Evolutionary conservation across 2,797 vertebrate genomes (phyloP).

Genomic region (Periparus ater): DNA sequence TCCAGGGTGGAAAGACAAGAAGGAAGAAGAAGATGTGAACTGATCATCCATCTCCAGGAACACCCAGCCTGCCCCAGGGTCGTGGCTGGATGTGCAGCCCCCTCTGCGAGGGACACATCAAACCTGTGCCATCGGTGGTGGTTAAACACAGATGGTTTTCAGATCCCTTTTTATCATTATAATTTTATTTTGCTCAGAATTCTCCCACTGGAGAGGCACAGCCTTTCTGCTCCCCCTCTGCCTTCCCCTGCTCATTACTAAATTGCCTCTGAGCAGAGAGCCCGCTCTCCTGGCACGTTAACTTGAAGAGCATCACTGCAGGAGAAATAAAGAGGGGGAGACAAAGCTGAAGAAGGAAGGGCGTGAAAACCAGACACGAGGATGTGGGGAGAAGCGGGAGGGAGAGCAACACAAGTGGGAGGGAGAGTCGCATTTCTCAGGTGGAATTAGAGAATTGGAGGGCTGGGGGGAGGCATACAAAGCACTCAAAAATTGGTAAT

Average conservation of each 20-base stretch:
- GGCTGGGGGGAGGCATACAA: not conserved
- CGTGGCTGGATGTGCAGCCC: not conserved
- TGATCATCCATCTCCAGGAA: not conserved
- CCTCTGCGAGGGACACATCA: not conserved
- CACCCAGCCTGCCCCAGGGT: not conserved
- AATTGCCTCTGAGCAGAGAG: not conserved
- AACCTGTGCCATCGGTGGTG: not conserved
- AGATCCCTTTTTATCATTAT: not conserved
- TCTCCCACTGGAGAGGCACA: not conserved
- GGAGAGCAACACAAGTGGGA: not conserved
- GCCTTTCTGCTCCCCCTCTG: not conserved
- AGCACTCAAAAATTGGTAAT: slow-evolving; percentile 3
- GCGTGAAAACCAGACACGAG: not conserved
- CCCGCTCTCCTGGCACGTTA: not conserved
- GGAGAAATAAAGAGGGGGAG: not conserved
- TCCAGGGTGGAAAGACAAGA: not conserved
- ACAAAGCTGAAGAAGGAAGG: not conserved
- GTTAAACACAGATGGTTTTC: not conserved
- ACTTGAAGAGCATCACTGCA: slow-evolving; percentile 9
- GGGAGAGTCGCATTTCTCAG: not conserved
- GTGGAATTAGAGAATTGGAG: not conserved
- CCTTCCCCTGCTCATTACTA: not conserved
- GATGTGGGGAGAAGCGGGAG: not conserved
- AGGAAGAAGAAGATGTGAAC: not conserved
- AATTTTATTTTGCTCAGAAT: not conserved